Conservation (phyloP, 2,888 invertebrate species). For the Aproaerema taeniolella region DNA sequence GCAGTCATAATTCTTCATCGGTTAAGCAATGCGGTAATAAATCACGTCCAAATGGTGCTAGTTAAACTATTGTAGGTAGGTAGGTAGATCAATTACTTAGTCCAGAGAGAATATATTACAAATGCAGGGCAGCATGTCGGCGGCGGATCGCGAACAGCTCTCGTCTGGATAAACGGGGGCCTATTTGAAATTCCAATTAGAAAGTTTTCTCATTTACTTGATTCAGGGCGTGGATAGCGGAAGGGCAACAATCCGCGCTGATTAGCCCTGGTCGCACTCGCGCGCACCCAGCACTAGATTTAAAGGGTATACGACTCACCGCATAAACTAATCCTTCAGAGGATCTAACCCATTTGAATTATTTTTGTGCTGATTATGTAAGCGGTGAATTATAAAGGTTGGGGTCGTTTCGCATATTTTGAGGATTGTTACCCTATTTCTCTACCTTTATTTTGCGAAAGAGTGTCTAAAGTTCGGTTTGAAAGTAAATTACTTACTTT, state of each 20-base stretch:
- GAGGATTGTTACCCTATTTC: too few species aligned
- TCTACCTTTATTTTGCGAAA: too few species aligned
- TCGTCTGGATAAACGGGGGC: conserved; percentile 67
- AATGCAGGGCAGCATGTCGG: conserved; percentile 46
- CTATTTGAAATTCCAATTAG: conserved; percentile 77
- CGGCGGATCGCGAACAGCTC: conserved; percentile 59
- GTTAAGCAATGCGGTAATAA: conserved; percentile 3
- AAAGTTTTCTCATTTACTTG: conserved; percentile 77
- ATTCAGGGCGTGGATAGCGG: conserved; percentile 69
- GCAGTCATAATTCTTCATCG: conserved; percentile 8
- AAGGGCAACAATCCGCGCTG: conserved; percentile 72
- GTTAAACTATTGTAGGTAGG: conserved; percentile 1
- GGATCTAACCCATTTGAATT: conserved; percentile 49
- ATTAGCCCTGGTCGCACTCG: conserved; percentile 65
- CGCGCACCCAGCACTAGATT: conserved; percentile 62
- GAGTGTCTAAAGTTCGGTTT: too few species aligned
- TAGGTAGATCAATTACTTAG: conserved; percentile 40
- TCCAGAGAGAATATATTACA: conserved; percentile 41
- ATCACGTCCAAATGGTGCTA: conserved; percentile 5
- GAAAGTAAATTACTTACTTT: too few species aligned
- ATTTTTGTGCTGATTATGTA: conserved; percentile 31
- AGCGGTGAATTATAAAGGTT: too few species aligned
- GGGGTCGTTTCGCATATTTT: too few species aligned
- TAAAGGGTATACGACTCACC: conserved; percentile 57
- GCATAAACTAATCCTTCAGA: conserved; percentile 62